Evolutionary conservation across 1,140 invertebrate species (phyloP).

Genomic region (Thalassaphorura encarpata): DNA sequence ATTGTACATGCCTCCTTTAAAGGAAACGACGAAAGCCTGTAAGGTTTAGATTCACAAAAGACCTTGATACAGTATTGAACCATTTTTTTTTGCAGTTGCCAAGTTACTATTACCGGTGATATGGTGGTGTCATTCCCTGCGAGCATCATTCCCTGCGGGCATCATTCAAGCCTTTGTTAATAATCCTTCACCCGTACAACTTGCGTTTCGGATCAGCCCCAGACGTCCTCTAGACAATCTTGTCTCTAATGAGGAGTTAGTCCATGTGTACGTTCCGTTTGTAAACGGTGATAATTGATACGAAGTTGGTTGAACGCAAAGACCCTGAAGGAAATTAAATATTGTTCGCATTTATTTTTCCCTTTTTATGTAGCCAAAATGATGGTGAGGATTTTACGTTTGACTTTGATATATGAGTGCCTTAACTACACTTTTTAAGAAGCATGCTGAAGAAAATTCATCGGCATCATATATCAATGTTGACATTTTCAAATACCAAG

Average conservation of each 20-base stretch:
- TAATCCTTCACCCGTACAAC: conserved; percentile 83
- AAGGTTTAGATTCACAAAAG: conserved; percentile 20
- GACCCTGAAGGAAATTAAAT: no score
- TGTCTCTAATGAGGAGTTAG: conserved; percentile 78
- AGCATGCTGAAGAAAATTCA: conserved; percentile 86
- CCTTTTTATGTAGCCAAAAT: conserved; percentile 16
- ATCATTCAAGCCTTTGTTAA: conserved; percentile 84
- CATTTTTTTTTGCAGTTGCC: no score
- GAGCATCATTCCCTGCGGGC: conserved; percentile 90
- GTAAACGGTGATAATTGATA: no score
- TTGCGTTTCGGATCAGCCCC: conserved; percentile 80
- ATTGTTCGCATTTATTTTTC: no score
- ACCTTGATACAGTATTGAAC: no score
- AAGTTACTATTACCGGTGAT: conserved; percentile 88
- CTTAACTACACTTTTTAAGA: conserved; percentile 70
- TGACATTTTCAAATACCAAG: conserved; percentile 89
- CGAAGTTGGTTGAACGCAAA: no score
- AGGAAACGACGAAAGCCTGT: conserved; percentile 59
- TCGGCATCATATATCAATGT: conserved; percentile 95
- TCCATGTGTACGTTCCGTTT: conserved; percentile 70
- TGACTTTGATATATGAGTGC: conserved; percentile 90
- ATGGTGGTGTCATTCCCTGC: conserved; percentile 97
- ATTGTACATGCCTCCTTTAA: conserved; percentile 89
- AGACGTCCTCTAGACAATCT: conserved; percentile 71
- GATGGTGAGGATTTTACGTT: conserved; percentile 40